phyloP scores from a whole-genome alignment of 2,797 vertebrate species.

The Mormyrus proboscirostris region DNA sequence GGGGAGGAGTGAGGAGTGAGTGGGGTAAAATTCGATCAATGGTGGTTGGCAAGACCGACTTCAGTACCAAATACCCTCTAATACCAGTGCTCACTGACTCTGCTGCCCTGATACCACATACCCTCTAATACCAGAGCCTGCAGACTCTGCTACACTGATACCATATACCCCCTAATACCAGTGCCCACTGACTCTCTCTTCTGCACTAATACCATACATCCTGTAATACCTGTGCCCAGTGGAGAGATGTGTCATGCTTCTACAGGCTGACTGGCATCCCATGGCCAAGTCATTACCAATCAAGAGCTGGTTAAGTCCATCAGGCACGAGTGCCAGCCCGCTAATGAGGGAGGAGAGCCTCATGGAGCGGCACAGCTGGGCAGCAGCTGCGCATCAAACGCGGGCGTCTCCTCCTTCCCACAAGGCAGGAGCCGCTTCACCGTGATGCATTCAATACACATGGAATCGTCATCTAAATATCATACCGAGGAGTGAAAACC shows the following conservation, averaged over 20 bases:
- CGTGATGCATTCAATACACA: background rate
- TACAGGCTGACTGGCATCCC: background rate
- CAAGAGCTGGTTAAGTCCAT: background rate
- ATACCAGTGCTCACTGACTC: background rate
- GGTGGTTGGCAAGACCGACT: background rate
- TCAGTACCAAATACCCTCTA: background rate
- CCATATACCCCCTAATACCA: background rate
- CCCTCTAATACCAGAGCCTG: background rate
- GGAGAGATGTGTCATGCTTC: background rate
- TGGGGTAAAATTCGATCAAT: background rate
- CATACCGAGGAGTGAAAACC: background rate
- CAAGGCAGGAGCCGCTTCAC: background rate
- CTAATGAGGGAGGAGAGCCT: background rate
- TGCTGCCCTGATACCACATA: background rate
- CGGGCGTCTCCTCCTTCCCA: background rate
- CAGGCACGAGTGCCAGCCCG: background rate
- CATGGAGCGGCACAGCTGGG: background rate
- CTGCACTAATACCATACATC: background rate
- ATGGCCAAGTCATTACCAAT: background rate
- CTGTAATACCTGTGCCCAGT: background rate
- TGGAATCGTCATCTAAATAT: background rate
- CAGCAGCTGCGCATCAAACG: background rate
- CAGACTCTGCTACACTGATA: background rate
- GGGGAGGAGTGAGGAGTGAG: background rate
- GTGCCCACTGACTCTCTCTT: background rate